These are phyloP conservation scores for Lycopodina hypogea DNA, from an alignment of 37 sponge, comb jelly and placozoan species.

Conservation along the genomic window DNA sequence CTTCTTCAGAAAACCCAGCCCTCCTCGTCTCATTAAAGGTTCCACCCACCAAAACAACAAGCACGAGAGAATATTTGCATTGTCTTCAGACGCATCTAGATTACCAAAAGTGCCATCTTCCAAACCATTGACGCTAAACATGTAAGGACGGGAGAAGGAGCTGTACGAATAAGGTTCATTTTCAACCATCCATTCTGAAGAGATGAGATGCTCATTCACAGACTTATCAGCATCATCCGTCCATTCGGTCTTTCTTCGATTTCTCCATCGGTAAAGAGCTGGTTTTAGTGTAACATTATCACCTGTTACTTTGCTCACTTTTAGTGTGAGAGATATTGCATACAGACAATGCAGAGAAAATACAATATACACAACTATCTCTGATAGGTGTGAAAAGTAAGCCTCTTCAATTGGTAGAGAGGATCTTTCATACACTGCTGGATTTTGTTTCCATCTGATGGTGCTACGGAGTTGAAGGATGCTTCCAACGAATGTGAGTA, in stretches of 20 bases:
- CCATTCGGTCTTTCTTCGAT: neutral
- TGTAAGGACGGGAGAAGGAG: neutral
- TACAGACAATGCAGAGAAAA: conserved; percentile 58
- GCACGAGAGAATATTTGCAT: conserved; percentile 57
- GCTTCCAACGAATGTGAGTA: conserved; percentile 27
- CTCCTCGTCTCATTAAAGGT: conserved; percentile 72
- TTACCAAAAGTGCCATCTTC: neutral
- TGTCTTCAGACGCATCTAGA: conserved; percentile 52
- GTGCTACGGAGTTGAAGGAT: conserved; percentile 39
- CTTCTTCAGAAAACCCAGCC: conserved; percentile 44
- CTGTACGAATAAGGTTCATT: conserved; percentile 4
- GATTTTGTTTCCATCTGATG: conserved; percentile 6
- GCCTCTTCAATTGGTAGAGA: neutral
- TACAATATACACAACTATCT: conserved; percentile 24
- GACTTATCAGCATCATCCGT: conserved; percentile 26
- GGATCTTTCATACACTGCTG: neutral
- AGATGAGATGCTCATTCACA: conserved; percentile 23
- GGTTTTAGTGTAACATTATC: conserved; percentile 1
- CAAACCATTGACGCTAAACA: neutral
- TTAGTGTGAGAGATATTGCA: conserved; percentile 33
- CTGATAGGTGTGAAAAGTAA: conserved; percentile 38
- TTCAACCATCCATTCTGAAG: neutral
- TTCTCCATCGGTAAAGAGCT: neutral
- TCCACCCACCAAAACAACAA: conserved; percentile 83
- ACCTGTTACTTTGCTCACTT: conserved; percentile 19